phyloP scores from a whole-genome alignment of 1,140 invertebrate species.

The Mizuhopecten yessoensis region DNA sequence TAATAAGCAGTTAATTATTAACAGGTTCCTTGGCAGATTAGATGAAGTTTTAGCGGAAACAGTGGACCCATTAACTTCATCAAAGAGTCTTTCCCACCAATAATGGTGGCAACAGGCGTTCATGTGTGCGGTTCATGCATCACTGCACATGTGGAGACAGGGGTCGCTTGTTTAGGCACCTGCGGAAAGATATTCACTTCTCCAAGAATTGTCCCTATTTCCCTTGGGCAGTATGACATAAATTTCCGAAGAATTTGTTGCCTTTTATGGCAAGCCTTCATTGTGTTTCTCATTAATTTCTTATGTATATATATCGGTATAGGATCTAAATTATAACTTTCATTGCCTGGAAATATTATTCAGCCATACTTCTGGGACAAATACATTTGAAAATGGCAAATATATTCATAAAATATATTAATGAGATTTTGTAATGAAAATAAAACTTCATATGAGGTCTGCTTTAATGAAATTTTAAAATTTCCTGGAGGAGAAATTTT shows the following conservation, averaged over 20 bases:
- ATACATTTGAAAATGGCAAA: neutral
- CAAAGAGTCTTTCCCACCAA: neutral
- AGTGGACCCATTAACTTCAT: neutral
- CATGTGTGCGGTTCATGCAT: neutral
- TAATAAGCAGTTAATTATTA: neutral
- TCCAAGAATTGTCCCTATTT: neutral
- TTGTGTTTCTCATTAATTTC: neutral
- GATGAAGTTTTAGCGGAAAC: neutral
- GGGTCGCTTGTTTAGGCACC: neutral
- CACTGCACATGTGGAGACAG: neutral
- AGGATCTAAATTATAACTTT: neutral
- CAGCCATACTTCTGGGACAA: neutral
- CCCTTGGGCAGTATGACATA: neutral
- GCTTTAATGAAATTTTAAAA: neutral
- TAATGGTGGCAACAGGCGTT: neutral
- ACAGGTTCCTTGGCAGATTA: neutral
- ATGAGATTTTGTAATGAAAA: neutral
- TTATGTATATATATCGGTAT: neutral
- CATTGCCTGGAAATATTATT: conserved; percentile 15
- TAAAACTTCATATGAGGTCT: no score
- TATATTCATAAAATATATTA: neutral
- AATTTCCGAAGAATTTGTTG: conserved; percentile 7
- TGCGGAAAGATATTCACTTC: neutral
- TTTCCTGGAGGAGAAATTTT: no score
- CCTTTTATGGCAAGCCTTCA: neutral